Base-by-base conservation (phyloP, 2,113 vertebrate genomes). In the Pogonocichla stellata region DNA sequence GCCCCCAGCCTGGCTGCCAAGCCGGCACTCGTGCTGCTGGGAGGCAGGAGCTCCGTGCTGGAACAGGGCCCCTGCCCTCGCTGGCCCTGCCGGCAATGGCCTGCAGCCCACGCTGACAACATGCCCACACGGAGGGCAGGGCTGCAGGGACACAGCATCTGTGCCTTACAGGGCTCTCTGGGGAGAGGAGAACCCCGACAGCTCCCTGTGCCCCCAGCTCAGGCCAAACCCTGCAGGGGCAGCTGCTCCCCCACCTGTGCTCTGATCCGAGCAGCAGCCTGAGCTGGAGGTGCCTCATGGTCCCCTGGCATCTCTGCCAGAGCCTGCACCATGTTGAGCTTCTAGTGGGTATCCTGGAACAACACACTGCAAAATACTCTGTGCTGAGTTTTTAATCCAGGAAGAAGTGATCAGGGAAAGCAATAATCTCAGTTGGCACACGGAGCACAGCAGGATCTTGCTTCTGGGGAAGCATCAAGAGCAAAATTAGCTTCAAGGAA, bases 1-100 rank as follows among this genome's bases (percentile, higher is more conserved):
- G 96, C 94, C 94, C 88, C 75, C 69, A 54, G 93, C 88, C 92
- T 84, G 88, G 84, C 96, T 97, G 95, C 96, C 95, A 96, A 97
- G 66, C 5, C 80, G 29, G 91, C 86, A 73, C 91, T 95, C 48
- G 34, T 73, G 93, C 95, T 96, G 93, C 64, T 40, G 86, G 50
- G 88, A 95, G 69, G 40, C 90, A 72, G 70, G 51, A 86, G 84
- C 81, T 64, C 84, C 24, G 66, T 0, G 25, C 88, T 81, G 87
- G 70, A 77, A 92, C 91, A 33, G 64, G 92, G 88, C 56, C 64
- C 43, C 92, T 88, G 86, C 92, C 89, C 88, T 86, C 8, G 10
- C 93, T 67, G 88, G 57, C 87, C 86, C 80, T 79, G 78, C 88
- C 8, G 60, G 66, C 66, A 82, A 92, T 72, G 90, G 95, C 93